Conservation (phyloP, 2,888 invertebrate genomes). For the Drosophila putrida region DNA sequence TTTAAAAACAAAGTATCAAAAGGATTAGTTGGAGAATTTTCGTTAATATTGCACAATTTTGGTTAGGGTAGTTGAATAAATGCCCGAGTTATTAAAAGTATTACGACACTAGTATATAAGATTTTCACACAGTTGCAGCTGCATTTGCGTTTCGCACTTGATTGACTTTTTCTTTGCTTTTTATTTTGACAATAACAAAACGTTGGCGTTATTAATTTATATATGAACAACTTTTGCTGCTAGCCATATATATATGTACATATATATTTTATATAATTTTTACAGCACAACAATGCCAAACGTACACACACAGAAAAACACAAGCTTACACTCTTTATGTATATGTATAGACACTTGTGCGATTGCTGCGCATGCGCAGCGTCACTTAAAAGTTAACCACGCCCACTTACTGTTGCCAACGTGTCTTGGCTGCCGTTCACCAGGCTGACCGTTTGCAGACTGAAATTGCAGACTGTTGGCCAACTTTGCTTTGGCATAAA, state of each 20-base stretch:
- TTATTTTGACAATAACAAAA: constrained; percentile 27
- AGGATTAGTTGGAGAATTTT: background rate
- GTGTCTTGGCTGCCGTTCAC: constrained; percentile 81
- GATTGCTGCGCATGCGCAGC: constrained; percentile 56
- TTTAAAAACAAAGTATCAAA: background rate
- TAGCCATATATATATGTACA: constrained; percentile 10
- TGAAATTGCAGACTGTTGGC: constrained; percentile 83
- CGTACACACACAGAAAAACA: constrained; percentile 17
- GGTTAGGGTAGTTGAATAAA: background rate
- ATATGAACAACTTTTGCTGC: constrained; percentile 27
- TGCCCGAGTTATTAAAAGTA: constrained; percentile 10
- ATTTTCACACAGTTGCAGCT: constrained; percentile 44
- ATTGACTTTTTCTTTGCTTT: constrained; percentile 6
- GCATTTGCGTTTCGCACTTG: constrained; percentile 41
- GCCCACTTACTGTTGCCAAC: constrained; percentile 67
- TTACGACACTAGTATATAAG: constrained; percentile 48
- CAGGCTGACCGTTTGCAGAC: constrained; percentile 85
- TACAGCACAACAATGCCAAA: constrained; percentile 43
- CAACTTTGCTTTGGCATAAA: constrained; percentile 81
- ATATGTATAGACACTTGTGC: constrained; percentile 52
- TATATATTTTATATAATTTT: constrained; percentile 72
- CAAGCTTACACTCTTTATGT: constrained; percentile 25
- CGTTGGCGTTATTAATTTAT: constrained; percentile 32
- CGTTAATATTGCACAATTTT: background rate
- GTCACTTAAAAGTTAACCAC: constrained; percentile 35